Evolutionary conservation across 1,140 invertebrate genomes (phyloP).

Genomic region (Caenorhabditis remanei): DNA sequence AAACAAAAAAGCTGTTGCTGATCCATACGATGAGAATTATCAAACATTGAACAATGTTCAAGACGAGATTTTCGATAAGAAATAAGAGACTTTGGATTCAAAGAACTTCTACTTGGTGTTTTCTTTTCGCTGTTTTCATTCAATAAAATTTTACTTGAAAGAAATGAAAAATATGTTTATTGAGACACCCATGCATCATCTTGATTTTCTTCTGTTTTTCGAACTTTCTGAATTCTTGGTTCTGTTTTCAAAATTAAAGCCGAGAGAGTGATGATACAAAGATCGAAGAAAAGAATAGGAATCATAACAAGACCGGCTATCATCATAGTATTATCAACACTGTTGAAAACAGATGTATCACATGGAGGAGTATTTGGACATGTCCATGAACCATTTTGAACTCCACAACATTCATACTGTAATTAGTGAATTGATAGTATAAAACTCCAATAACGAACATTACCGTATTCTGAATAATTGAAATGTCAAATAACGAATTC

Average conservation of each 20-base stretch:
- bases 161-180: no score
- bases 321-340: slow-evolving; percentile 32
- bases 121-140: slow-evolving; percentile 7
- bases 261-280: not conserved
- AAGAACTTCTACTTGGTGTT: not conserved
- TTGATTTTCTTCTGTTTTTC: no score
- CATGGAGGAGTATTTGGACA: not conserved
- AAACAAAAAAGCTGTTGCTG: slow-evolving; percentile 21
- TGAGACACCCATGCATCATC: no score
- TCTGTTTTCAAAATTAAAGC: not conserved
- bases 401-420: slow-evolving; percentile 24
- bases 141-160: slow-evolving; percentile 2
- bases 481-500: not conserved
- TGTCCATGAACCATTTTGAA: not conserved
- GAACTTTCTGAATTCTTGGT: not conserved
- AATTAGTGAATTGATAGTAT: not conserved
- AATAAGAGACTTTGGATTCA: not conserved
- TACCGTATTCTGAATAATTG: not conserved
- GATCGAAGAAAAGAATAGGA: not conserved
- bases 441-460: no score
- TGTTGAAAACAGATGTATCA: slow-evolving; percentile 11
- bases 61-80: slow-evolving; percentile 12
- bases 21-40: slow-evolving; percentile 30
- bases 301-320: slow-evolving; percentile 14
- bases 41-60: slow-evolving; percentile 43